phyloP scores from a whole-genome alignment of 2,888 invertebrate species.

The Germaria angustata region DNA sequence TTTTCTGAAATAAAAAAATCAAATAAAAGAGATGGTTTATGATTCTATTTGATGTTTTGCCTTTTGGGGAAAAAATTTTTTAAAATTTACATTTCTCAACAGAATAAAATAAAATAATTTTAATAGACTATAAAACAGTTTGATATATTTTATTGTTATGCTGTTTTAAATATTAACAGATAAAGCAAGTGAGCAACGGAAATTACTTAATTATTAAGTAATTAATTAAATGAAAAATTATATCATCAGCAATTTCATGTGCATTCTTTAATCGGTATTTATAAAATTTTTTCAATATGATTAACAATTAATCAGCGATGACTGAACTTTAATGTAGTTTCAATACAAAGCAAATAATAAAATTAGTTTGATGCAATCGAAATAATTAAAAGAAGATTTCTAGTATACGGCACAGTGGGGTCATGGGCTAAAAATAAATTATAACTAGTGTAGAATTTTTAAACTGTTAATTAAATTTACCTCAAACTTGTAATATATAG shows the following conservation, averaged over 20 bases:
- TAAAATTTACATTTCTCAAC: background rate
- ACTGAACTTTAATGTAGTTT: constrained; percentile 5
- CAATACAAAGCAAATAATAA: background rate
- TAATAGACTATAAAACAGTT: constrained; percentile 41
- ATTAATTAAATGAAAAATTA: background rate
- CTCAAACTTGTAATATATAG: too few species aligned
- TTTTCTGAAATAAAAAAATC: background rate
- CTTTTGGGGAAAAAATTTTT: background rate
- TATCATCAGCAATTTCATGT: constrained; percentile 44
- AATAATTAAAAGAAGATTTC: background rate
- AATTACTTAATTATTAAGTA: constrained; percentile 9
- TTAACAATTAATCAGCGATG: background rate
- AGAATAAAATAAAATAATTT: constrained; percentile 22
- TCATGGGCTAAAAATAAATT: too few species aligned
- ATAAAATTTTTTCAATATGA: background rate
- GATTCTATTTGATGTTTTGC: constrained; percentile 8
- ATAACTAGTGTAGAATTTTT: too few species aligned
- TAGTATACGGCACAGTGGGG: background rate
- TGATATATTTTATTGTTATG: constrained; percentile 20
- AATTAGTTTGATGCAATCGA: too few species aligned
- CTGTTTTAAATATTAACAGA: background rate
- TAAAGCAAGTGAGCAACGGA: background rate
- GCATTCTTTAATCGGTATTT: constrained; percentile 37
- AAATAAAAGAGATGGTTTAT: background rate
- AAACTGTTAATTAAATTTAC: too few species aligned